A percentile compares a stretch with the other conserved stretches of the same genome.
Conservation (phyloP, 2,113 vertebrate genomes). For the Leucoraja erinaceus region DNA sequence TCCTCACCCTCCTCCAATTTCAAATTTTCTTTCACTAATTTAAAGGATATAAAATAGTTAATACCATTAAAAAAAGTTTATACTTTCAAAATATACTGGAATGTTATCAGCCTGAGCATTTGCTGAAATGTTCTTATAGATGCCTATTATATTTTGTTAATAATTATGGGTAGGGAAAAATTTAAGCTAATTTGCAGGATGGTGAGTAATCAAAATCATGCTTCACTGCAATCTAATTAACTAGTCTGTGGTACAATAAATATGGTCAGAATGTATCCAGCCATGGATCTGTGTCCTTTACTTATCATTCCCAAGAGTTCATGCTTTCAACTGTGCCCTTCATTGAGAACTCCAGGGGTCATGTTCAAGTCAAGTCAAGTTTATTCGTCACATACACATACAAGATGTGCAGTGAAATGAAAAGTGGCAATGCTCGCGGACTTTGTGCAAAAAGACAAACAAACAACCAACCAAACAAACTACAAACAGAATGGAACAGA, state of each 20-base stretch:
- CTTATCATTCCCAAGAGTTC: not conserved
- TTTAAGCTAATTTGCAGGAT: not conserved
- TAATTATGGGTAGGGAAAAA: not conserved
- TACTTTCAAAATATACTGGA: not conserved
- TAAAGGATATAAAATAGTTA: not conserved
- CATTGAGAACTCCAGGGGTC: not conserved
- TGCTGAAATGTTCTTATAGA: not conserved
- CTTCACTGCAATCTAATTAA: not conserved
- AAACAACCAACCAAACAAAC: too few species aligned
- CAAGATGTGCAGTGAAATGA: too few species aligned
- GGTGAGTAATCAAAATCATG: not conserved
- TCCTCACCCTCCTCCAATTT: not conserved
- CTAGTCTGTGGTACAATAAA: not conserved
- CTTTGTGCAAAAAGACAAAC: too few species aligned
- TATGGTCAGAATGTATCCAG: not conserved
- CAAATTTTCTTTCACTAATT: not conserved
- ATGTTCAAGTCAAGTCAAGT: too few species aligned
- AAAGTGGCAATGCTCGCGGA: too few species aligned
- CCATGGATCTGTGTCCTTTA: not conserved
- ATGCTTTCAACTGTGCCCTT: not conserved
- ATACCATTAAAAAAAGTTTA: not conserved
- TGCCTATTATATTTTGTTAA: not conserved
- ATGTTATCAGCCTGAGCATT: conserved; percentile 1
- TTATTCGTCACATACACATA: too few species aligned
- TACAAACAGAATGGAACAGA: too few species aligned